Percentiles rank a stretch among this genome's conserved stretches.
These are phyloP conservation scores for Sycophaga agraensis DNA, from an alignment of 1,140 invertebrate genomes.

Conservation along the genomic window DNA sequence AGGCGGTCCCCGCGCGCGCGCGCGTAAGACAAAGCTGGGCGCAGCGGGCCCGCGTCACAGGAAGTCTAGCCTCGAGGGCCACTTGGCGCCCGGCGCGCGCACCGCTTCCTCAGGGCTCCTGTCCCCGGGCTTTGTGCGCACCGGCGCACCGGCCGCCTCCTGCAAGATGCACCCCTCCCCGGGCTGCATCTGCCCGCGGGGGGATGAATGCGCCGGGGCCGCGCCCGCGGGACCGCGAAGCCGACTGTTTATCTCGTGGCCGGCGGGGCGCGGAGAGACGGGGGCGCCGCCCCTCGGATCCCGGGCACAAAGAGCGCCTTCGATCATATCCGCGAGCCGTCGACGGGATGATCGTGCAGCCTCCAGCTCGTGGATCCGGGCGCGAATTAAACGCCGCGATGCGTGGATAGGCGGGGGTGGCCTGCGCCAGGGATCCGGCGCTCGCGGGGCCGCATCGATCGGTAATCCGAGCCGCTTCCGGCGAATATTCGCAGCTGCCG, in stretches of 20 bases:
- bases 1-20: no score
- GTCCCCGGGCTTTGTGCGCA: no score
- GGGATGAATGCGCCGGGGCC: not conserved
- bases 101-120: no score
- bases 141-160: not conserved
- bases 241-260: no score
- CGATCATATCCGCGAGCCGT: not conserved
- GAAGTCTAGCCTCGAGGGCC: not conserved
- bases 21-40: no score
- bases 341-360: not conserved
- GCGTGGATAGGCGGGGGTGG: not conserved
- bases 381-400: not conserved
- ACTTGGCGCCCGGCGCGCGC: not conserved
- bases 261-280: not conserved
- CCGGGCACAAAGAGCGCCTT: not conserved
- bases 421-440: not conserved
- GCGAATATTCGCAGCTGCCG: no score
- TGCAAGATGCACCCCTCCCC: not conserved
- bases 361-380: no score
- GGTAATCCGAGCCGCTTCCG: conserved; percentile 1
- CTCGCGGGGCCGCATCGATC: conserved; percentile 3
- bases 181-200: not conserved
- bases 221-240: not conserved
- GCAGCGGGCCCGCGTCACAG: not conserved
- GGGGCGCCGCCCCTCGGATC: not conserved